These are phyloP conservation scores for Bactericera cockerelli DNA, from an alignment of 1,140 invertebrate species.

Conservation along the genomic window DNA sequence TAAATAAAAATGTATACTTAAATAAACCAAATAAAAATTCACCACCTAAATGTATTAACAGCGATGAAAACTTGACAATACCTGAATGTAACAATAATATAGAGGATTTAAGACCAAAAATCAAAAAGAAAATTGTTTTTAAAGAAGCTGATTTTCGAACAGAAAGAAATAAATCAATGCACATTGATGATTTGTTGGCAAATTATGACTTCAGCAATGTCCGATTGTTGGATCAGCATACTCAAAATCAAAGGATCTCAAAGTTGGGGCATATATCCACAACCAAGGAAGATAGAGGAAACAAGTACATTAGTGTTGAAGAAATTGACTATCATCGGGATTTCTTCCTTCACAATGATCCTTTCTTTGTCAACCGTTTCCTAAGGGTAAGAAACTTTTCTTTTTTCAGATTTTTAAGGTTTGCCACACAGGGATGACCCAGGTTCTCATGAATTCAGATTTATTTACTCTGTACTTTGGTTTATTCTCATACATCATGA, in stretches of 20 bases:
- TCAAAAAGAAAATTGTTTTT: not conserved
- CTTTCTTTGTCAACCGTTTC: not conserved
- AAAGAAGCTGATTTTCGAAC: not conserved
- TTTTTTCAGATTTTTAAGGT: no score
- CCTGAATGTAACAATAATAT: no score
- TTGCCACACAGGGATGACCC: no score
- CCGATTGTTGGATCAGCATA: not conserved
- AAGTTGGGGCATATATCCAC: not conserved
- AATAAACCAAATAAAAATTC: no score
- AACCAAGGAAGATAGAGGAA: not conserved
- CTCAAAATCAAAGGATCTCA: not conserved
- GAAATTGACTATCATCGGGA: slow-evolving; percentile 3
- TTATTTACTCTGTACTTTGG: no score
- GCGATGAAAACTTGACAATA: no score
- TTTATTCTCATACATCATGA: no score
- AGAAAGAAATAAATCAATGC: not conserved
- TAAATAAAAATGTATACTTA: no score
- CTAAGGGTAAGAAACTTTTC: not conserved
- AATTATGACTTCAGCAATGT: slow-evolving; percentile 7
- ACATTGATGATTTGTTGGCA: not conserved
- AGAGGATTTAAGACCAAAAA: no score
- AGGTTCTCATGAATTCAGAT: no score
- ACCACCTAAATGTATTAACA: no score
- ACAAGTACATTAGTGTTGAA: not conserved
- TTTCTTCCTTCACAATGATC: slow-evolving; percentile 3